These are phyloP conservation scores for Cylindroiulus punctatus DNA, from an alignment of 2,888 invertebrate species.

Conservation along the genomic window DNA sequence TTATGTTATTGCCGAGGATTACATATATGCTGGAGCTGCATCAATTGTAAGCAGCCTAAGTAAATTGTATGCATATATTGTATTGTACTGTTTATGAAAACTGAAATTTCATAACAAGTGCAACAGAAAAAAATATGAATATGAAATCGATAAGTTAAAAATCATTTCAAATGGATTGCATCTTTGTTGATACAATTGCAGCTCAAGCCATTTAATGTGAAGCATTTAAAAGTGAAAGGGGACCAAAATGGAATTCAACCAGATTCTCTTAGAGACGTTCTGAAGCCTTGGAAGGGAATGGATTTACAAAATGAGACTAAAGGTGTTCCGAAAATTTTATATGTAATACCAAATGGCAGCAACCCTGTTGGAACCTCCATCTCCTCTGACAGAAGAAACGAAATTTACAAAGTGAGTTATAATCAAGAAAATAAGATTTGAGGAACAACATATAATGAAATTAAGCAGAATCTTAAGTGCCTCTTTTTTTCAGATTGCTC, in stretches of 20 bases:
- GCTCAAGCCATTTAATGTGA: slow-evolving; percentile 76
- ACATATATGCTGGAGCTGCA: slow-evolving; percentile 77
- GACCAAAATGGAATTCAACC: slow-evolving; percentile 77
- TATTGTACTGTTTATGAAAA: slow-evolving; percentile 61
- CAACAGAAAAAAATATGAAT: background rate
- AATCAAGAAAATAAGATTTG: slow-evolving; percentile 20
- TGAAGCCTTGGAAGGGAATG: slow-evolving; percentile 66
- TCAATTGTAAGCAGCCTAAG: slow-evolving; percentile 72
- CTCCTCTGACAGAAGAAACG: slow-evolving; percentile 73
- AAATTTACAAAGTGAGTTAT: slow-evolving; percentile 72
- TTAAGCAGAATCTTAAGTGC: background rate
- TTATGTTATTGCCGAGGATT: slow-evolving; percentile 76
- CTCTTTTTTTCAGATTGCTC: slow-evolving; percentile 70
- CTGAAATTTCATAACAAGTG: background rate
- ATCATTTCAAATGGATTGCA: background rate
- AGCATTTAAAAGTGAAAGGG: slow-evolving; percentile 75
- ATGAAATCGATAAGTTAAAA: background rate
- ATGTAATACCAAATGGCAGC: slow-evolving; percentile 79
- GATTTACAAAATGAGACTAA: slow-evolving; percentile 68
- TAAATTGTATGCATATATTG: slow-evolving; percentile 60
- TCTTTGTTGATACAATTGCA: slow-evolving; percentile 69
- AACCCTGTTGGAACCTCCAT: slow-evolving; percentile 81
- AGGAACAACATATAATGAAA: background rate
- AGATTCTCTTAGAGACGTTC: slow-evolving; percentile 70
- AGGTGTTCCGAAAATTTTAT: slow-evolving; percentile 77